Conservation (phyloP, 1,140 invertebrate genomes). For the Diprion similis region DNA sequence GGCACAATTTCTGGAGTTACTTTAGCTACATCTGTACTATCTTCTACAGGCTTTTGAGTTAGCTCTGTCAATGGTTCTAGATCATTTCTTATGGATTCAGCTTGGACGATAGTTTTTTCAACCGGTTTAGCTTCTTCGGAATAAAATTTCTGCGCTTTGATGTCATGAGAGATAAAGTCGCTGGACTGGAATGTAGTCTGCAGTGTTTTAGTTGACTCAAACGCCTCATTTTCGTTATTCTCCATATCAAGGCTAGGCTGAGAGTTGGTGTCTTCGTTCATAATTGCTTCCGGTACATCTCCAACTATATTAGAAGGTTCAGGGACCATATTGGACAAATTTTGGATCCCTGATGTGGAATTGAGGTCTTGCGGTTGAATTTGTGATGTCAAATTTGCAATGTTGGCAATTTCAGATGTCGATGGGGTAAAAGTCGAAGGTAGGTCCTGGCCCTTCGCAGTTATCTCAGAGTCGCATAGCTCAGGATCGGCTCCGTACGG, state of each 20-base stretch:
- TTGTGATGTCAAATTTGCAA: slow-evolving; percentile 31
- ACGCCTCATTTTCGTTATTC: slow-evolving; percentile 43
- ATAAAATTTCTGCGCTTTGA: neutral
- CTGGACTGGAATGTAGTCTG: slow-evolving; percentile 58
- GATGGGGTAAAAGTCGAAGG: slow-evolving; percentile 40
- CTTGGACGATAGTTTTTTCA: neutral
- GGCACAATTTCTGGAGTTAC: slow-evolving; percentile 26
- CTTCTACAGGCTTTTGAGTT: slow-evolving; percentile 13
- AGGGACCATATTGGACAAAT: slow-evolving; percentile 12
- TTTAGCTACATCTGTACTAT: slow-evolving; percentile 18
- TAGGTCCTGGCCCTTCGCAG: slow-evolving; percentile 29
- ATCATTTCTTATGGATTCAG: neutral
- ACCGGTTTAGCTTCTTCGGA: neutral
- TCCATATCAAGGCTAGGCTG: slow-evolving; percentile 56
- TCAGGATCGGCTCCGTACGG: slow-evolving; percentile 21
- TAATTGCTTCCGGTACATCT: slow-evolving; percentile 53
- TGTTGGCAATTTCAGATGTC: slow-evolving; percentile 36
- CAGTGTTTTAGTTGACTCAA: slow-evolving; percentile 44
- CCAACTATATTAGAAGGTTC: slow-evolving; percentile 29
- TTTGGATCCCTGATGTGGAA: slow-evolving; percentile 11
- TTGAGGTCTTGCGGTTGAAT: slow-evolving; percentile 26
- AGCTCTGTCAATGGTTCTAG: neutral
- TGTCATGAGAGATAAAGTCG: slow-evolving; percentile 40
- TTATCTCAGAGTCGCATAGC: neutral
- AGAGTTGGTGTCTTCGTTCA: slow-evolving; percentile 59